Base-by-base conservation (phyloP, 2,113 vertebrate species). In the Chaetodon trifascialis region DNA sequence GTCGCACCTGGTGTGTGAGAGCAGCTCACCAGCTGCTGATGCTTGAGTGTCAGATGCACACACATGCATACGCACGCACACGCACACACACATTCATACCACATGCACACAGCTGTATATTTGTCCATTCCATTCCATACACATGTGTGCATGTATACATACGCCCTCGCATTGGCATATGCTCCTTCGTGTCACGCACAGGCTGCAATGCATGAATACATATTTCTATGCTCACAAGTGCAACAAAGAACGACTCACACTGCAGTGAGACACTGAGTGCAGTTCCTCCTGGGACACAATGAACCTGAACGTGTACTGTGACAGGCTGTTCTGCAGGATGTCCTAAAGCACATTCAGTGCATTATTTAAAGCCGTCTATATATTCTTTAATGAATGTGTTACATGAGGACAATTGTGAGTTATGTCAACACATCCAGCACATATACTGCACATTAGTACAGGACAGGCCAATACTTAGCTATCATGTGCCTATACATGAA, bases 1-100 rank as follows among this genome's bases (percentile, higher is more conserved):
- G 94, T 94, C 74, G 86, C 95, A 94, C 94, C 94, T 95, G 94
- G 93, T 85, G 93, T 94, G 92, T 91, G 90, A 93, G 78, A 91
- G 88, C 88, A 73, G 82, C 90, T 92, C 85, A 86, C 92, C 95
- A 95, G 94, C 94, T 95, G 95, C 92, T 91, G 90, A 90, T 87
- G 86, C 90, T 89, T 83, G 77, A 92, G 87, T 90, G 91, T 93
- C 90, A 92, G 74, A 88, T 72, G 76, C 81, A 78, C 71, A 73
- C 67, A 86, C 72, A 69, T 38, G 60, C 66, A 64, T 69, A 82
- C 49, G 58, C 72, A 75, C 76, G 79, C 54, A 62, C 55, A 84
- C 62, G 65, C 60, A n/a, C 44, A 51, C 59, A 73, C 65, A 71
- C 66, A 84, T 76, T 70, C 73, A 83, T 65, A 55, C 42, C 36